phyloP scores from a whole-genome alignment of 2,888 invertebrate species.

The Nomada ruficornis region DNA sequence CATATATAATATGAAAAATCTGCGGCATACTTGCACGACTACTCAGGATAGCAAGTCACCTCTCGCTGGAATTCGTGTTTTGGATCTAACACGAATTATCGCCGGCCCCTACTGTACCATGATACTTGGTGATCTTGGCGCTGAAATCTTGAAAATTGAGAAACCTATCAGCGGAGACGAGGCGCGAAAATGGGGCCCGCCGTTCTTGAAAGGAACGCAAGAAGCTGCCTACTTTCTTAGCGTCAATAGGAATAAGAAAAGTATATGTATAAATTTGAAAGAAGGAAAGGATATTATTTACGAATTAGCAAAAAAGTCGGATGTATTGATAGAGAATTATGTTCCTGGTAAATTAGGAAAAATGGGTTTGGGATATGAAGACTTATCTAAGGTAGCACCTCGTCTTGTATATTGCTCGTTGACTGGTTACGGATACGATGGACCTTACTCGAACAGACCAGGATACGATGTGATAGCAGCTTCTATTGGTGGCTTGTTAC shows the following conservation, averaged over 20 bases:
- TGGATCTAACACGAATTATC: constrained; percentile 94
- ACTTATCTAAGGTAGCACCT: constrained; percentile 89
- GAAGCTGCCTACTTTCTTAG: constrained; percentile 93
- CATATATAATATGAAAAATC: neutral
- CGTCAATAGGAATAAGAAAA: constrained; percentile 97
- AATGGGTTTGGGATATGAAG: constrained; percentile 92
- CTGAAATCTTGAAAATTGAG: constrained; percentile 97
- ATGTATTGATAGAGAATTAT: constrained; percentile 97
- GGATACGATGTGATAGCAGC: constrained; percentile 99
- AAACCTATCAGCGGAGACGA: constrained; percentile 94
- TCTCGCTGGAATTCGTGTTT: constrained; percentile 89
- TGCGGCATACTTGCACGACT: constrained; percentile 36
- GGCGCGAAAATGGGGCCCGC: constrained; percentile 96
- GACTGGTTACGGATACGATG: constrained; percentile 95
- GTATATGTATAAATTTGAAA: constrained; percentile 94
- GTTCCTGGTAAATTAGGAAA: constrained; percentile 94
- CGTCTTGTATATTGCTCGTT: constrained; percentile 96
- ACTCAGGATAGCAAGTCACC: constrained; percentile 85
- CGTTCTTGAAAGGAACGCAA: constrained; percentile 88
- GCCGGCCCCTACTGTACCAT: constrained; percentile 98
- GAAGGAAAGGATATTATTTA: constrained; percentile 88
- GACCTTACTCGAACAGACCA: constrained; percentile 94
- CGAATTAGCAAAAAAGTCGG: constrained; percentile 91
- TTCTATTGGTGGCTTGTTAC: constrained; percentile 95
- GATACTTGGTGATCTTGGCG: constrained; percentile 96